A percentile compares a stretch with the other conserved stretches of the same genome.
Conservation (phyloP, 1,140 invertebrate species). For the Triops cancriformis region DNA sequence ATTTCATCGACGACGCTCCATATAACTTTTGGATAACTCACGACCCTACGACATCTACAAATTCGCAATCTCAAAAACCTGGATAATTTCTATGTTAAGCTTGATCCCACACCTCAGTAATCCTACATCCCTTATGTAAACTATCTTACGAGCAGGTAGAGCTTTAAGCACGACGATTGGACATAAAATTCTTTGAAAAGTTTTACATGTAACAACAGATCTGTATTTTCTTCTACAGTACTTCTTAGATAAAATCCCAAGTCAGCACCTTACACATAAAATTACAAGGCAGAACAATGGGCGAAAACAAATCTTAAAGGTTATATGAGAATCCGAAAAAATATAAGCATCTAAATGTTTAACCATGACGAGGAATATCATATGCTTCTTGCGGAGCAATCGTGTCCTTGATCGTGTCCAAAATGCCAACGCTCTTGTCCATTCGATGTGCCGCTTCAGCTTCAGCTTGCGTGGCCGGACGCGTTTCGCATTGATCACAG, state of each 20-base stretch:
- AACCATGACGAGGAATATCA: background rate
- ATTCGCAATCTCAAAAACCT: no score
- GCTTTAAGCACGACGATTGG: no score
- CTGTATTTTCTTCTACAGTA: background rate
- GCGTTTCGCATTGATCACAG: background rate
- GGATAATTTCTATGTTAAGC: no score
- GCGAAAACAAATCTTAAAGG: background rate
- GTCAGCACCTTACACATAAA: background rate
- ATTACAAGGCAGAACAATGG: background rate
- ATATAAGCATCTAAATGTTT: background rate
- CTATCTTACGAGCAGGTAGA: no score
- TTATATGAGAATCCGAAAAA: background rate
- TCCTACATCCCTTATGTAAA: no score
- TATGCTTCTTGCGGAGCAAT: conserved; percentile 9
- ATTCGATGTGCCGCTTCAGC: background rate
- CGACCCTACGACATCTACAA: no score
- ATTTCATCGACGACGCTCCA: no score
- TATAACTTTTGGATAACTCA: no score
- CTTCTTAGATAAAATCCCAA: background rate
- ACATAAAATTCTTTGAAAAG: no score
- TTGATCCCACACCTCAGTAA: no score
- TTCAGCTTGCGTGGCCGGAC: conserved; percentile 17
- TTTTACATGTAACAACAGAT: background rate
- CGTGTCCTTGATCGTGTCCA: conserved; percentile 21
- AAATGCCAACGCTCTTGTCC: conserved; percentile 10